phyloP scores from a whole-genome alignment of 92 coral and sea anemone species.

The Actinernus sp. region DNA sequence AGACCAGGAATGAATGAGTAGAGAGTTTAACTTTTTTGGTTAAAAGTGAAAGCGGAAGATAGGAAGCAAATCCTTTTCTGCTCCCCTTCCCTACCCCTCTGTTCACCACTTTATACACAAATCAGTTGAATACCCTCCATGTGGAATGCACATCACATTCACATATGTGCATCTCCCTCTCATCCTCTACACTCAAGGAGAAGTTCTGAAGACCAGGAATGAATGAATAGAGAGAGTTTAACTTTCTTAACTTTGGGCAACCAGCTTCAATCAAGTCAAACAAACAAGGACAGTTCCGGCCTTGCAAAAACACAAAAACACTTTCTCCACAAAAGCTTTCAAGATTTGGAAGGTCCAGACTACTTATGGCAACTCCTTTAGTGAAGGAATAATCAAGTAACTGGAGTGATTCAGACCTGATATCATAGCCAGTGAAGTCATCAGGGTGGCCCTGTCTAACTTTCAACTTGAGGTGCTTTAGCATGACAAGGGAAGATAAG shows the following conservation, averaged over 20 bases:
- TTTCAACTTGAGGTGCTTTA: constrained; percentile 52
- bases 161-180: constrained; percentile 26
- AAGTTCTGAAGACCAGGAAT: constrained; percentile 58
- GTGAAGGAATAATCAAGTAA: constrained; percentile 50
- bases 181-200: constrained; percentile 22
- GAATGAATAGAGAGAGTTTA: constrained; percentile 39
- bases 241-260: constrained; percentile 52
- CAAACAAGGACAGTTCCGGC: constrained; percentile 41
- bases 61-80: no score
- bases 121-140: no score
- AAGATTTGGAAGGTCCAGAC: constrained; percentile 52
- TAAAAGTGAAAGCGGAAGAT: no score
- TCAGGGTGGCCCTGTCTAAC: constrained; percentile 24
- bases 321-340: constrained; percentile 51
- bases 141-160: constrained; percentile 33
- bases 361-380: constrained; percentile 45
- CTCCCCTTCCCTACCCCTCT: no score
- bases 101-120: no score
- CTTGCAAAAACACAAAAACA: constrained; percentile 8
- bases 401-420: constrained; percentile 60
- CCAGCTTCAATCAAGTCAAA: constrained; percentile 54
- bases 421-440: constrained; percentile 33
- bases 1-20: constrained; percentile 50
- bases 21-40: no score
- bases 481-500: constrained; percentile 39